Evolutionary conservation across 2,113 vertebrate species (phyloP).

Genomic region (Orientallactaga bullata): DNA sequence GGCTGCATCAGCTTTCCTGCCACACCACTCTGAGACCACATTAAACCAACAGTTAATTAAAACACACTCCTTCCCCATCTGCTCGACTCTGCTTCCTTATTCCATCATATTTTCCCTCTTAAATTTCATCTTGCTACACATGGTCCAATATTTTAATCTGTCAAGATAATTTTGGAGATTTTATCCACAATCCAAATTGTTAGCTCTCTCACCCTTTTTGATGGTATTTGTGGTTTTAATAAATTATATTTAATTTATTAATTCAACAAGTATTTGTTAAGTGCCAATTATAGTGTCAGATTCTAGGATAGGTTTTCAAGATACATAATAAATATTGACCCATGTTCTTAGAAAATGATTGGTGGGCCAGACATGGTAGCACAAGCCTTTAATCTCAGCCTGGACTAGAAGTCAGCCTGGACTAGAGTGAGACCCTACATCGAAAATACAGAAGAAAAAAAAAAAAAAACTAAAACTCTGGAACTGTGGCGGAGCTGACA

Average conservation of each 20-base stretch:
- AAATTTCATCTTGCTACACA: constrained; percentile 19
- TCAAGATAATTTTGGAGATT: constrained; percentile 39
- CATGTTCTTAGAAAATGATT: background rate
- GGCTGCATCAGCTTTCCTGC: constrained; percentile 17
- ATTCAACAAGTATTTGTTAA: background rate
- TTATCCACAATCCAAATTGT: background rate
- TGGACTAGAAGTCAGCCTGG: no score
- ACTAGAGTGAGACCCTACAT: no score
- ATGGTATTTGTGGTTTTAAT: constrained; percentile 22
- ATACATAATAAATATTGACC: background rate
- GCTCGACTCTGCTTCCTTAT: background rate
- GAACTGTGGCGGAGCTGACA: background rate
- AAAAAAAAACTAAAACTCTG: no score
- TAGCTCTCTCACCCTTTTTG: background rate
- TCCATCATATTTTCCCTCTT: constrained; percentile 39
- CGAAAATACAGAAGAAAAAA: background rate
- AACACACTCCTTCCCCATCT: constrained; percentile 13
- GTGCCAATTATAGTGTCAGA: background rate
- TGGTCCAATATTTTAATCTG: constrained; percentile 1
- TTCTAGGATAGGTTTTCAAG: background rate
- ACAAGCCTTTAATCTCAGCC: no score
- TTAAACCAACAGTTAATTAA: constrained; percentile 53
- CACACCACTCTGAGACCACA: constrained; percentile 22
- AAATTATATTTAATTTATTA: background rate
- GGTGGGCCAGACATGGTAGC: background rate